phyloP scores from a whole-genome alignment of 2,113 vertebrate genomes.

The Cettia cetti region DNA sequence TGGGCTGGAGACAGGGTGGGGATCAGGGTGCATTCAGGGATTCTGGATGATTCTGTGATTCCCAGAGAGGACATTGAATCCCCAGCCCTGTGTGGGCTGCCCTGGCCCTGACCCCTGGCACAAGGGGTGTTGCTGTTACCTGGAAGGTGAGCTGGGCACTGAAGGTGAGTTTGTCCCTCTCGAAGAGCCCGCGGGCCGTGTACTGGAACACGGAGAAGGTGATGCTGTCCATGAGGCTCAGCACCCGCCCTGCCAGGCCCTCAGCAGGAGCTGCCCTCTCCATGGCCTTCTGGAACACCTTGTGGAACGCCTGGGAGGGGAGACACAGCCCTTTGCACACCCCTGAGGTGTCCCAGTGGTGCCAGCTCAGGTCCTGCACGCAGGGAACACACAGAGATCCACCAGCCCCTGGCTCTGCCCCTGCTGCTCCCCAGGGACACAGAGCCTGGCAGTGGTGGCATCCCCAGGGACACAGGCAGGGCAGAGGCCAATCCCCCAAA shows the following conservation, averaged over 20 bases:
- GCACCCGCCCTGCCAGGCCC: slow-evolving; percentile 76
- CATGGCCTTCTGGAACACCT: slow-evolving; percentile 90
- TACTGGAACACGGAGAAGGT: slow-evolving; percentile 91
- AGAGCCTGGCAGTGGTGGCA: neutral
- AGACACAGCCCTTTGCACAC: neutral
- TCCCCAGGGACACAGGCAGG: neutral
- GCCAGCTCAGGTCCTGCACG: neutral
- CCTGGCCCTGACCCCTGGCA: neutral
- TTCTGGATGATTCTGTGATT: neutral
- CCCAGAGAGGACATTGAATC: neutral
- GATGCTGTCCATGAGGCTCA: slow-evolving; percentile 88
- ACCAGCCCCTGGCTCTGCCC: neutral
- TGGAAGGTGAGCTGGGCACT: slow-evolving; percentile 91
- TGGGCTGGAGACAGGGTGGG: neutral
- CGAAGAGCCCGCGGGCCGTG: slow-evolving; percentile 89
- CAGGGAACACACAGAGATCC: neutral
- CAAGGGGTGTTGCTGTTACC: slow-evolving; percentile 58
- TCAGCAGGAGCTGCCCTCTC: slow-evolving; percentile 77
- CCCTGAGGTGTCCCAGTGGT: neutral
- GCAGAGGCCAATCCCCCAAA: neutral
- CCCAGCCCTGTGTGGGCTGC: neutral
- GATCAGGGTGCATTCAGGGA: fast-evolving
- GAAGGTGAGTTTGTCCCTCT: slow-evolving; percentile 91
- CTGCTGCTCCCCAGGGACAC: neutral
- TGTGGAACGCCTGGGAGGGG: slow-evolving; percentile 82